Evolutionary conservation across 2,113 vertebrate species (phyloP), one percentile per base, ranked within the genome.

Genomic region (Recurvirostra avosetta): DNA sequence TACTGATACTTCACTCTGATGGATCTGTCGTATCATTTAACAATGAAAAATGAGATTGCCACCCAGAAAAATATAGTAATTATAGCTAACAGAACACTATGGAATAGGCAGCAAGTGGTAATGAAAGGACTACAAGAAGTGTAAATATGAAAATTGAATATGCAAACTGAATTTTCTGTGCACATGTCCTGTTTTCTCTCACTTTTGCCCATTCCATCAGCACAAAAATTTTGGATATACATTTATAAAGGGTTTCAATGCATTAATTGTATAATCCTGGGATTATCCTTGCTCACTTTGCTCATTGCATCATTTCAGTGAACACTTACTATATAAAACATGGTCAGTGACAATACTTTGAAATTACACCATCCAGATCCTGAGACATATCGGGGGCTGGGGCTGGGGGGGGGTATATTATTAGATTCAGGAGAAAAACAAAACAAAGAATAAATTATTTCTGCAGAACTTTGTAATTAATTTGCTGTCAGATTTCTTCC

Each of bases 321-420:
- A 61, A 49, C 13, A 14, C 12, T 34, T 49, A n/a, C 45, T 45
- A 17, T 21, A 38, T 43, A 50, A 62, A 70, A 56, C 15, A 21
- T 20, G 6, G 22, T 38, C 41, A 29, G 27, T 45, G 18, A 27
- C 30, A 41, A 49, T 41, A 63, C 11, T 34, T 63, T 41, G 41
- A 82, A 58, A 70, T 34, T 3, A 38, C 36, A 63, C 18, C 13
- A 43, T 23, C 9, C 26, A 56, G 22, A 36, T 61, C 18, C 61
- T n/a, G 45, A 55, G 38, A 55, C 15, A 12, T 36, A 20, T 27
- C 6, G 43, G 10, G 36, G 11, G 22, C 7, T 4, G 7, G 30
- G 19, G 7, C 11, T 18, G 7, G 21, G 30, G 5, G 4, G 21
- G 2, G 7, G 1, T 8, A 3, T 40, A 50, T 32, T 59, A 41